Evolutionary conservation across 2,797 vertebrate genomes (phyloP).

Genomic region (Melanotaenia parkinsoni): DNA sequence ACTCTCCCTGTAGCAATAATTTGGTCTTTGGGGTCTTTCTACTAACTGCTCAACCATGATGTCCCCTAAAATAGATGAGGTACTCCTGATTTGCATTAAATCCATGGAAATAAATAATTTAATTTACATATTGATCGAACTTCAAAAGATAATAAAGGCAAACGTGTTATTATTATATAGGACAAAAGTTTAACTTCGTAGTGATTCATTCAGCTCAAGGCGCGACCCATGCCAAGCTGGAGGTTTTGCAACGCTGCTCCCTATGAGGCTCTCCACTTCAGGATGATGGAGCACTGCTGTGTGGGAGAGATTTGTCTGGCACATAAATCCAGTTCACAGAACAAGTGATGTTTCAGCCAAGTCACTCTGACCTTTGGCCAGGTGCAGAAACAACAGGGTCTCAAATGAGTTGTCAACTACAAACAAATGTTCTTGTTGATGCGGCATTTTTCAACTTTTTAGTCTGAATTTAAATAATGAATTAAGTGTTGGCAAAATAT

Average conservation of each 20-base stretch:
- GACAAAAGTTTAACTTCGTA: conserved; percentile 33
- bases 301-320: conserved; percentile 45
- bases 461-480: not conserved
- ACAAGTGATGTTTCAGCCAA: conserved; percentile 26
- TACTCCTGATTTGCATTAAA: conserved; percentile 37
- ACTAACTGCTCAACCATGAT: conserved; percentile 1
- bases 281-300: conserved; percentile 19
- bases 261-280: conserved; percentile 40
- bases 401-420: conserved; percentile 1
- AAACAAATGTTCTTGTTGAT: conserved; percentile 6
- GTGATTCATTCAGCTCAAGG: conserved; percentile 50
- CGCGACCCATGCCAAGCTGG: conserved; percentile 26
- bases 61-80: conserved; percentile 12
- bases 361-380: conserved; percentile 34
- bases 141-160: conserved; percentile 3
- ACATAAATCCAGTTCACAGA: conserved; percentile 35
- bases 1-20: conserved; percentile 1
- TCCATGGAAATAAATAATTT: conserved; percentile 13
- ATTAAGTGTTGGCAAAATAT: not conserved
- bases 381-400: conserved; percentile 8
- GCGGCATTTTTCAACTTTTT: not conserved
- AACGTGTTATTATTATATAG: conserved; percentile 39
- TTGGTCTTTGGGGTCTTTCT: not conserved
- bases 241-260: conserved; percentile 41
- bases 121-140: conserved; percentile 36